Evolutionary conservation across 2,888 invertebrate species (phyloP), one percentile per base, ranked within the genome.

Genomic region (Tuta absoluta): DNA sequence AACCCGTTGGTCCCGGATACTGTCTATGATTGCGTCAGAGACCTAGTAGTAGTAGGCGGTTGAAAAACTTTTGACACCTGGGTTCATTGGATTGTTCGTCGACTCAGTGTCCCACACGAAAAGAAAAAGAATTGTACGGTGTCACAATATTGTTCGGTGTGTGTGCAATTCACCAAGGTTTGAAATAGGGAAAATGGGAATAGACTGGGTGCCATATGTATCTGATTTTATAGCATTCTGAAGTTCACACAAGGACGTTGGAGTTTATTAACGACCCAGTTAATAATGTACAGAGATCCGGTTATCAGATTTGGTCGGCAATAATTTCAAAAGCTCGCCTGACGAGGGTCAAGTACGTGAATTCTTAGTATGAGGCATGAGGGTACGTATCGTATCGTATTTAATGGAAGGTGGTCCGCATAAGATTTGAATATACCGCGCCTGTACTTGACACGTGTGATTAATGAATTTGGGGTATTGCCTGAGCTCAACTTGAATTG

Each of bases 171-270:
- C 14, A 41, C 0, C n/a, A n/a, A 19, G 49, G 7, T 3, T 5
- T 23, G 3, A 11, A 0, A 2, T 12, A 23, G 23, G 24, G 51
- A 14, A 23, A 23, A 19, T 24, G 28, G 33, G 33, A 56, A 56
- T 56, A 33, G 33, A 33, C 56, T n/a, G 79, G 77, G 79, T 77
- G 77, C 72, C 68, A 67, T 70, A 75, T 70, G 65, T 70, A 72
- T 66, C 12, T 5, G 85, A 87, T 87, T 76, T 83, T 85, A 86
- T 87, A 86, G 76, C 71, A 68, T 70, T 37, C 49, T 62, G 38
- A 62, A 64, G 53, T 60, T 60, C 37, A 38, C 53, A 64, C 49
- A 28, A 48, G 41, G 58, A 57, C 63, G 57, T 57, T 41, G 21
- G 8, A 63, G 12, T 41, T 28, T 63, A 45, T 28, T 57, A 56